These are phyloP conservation scores for Antigone vipio DNA, from an alignment of 2,113 vertebrate species.

Conservation along the genomic window DNA sequence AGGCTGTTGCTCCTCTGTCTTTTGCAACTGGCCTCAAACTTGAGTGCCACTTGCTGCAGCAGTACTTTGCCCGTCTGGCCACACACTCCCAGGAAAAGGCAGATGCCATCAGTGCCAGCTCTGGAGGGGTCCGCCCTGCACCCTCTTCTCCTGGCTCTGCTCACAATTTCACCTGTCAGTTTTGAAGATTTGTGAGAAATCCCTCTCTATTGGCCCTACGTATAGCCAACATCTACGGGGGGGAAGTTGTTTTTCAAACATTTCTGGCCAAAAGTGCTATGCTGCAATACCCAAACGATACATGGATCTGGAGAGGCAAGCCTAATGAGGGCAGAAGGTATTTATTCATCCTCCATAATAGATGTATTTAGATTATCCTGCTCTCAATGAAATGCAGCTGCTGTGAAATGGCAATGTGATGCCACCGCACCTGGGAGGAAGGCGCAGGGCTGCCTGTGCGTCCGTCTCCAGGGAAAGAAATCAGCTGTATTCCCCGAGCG, in stretches of 20 bases:
- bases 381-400: background rate
- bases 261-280: background rate
- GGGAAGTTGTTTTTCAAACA: background rate
- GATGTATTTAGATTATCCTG: too few relatives aligned
- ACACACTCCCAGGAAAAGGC: background rate
- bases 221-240: background rate
- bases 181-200: background rate
- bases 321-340: background rate
- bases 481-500: rapidly evolving
- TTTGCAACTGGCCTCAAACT: too few relatives aligned
- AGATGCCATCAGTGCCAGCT: background rate
- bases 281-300: background rate
- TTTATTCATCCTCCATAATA: background rate
- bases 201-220: rapidly evolving
- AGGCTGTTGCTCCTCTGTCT: too few relatives aligned
- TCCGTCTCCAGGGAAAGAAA: too few relatives aligned
- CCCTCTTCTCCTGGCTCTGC: rapidly evolving
- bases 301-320: background rate
- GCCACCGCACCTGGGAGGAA: background rate
- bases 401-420: background rate
- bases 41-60: background rate
- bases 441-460: rapidly evolving
- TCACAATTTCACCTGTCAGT: rapidly evolving
- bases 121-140: background rate
- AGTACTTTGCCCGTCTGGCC: too few relatives aligned